A percentile compares a stretch with the other conserved stretches of the same genome.
Evolutionary conservation across 2,888 invertebrate species (phyloP).

Genomic region (Hermaeophaga mercurialis): DNA sequence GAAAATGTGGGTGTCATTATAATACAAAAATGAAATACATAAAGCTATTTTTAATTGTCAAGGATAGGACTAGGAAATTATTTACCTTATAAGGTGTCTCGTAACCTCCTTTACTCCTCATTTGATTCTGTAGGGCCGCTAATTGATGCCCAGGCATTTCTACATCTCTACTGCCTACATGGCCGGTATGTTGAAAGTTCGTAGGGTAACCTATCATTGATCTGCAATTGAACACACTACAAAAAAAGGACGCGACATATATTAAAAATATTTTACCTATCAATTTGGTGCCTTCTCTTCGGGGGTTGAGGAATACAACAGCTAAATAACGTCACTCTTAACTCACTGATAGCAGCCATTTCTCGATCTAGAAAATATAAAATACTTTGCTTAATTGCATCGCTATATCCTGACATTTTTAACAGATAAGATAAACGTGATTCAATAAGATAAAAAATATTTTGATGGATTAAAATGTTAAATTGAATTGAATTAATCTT

Average conservation of each 20-base stretch:
- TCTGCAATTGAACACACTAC: constrained; percentile 58
- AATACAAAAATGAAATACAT: neutral
- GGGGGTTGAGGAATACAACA: constrained; percentile 85
- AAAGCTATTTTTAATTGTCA: constrained; percentile 1
- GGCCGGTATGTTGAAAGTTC: constrained; percentile 93
- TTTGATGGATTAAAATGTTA: neutral
- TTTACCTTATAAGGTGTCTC: constrained; percentile 61
- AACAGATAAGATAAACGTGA: constrained; percentile 20
- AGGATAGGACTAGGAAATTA: neutral
- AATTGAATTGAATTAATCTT: neutral
- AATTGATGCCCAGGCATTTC: constrained; percentile 83
- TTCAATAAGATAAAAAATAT: constrained; percentile 8
- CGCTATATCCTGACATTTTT: neutral
- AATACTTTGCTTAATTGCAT: neutral
- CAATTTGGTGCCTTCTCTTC: constrained; percentile 78
- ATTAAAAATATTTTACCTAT: constrained; percentile 55
- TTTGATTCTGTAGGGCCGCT: constrained; percentile 87
- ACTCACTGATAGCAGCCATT: constrained; percentile 69
- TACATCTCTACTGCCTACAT: constrained; percentile 89
- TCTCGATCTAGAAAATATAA: constrained; percentile 25
- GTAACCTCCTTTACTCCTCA: constrained; percentile 96
- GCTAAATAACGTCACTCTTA: constrained; percentile 92
- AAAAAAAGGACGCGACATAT: constrained; percentile 1
- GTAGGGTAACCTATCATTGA: constrained; percentile 96
- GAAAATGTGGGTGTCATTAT: constrained; percentile 13